Evolutionary conservation across 2,113 vertebrate species (phyloP), one percentile per base, ranked within the genome.

Genomic region (Gulo gulo): DNA sequence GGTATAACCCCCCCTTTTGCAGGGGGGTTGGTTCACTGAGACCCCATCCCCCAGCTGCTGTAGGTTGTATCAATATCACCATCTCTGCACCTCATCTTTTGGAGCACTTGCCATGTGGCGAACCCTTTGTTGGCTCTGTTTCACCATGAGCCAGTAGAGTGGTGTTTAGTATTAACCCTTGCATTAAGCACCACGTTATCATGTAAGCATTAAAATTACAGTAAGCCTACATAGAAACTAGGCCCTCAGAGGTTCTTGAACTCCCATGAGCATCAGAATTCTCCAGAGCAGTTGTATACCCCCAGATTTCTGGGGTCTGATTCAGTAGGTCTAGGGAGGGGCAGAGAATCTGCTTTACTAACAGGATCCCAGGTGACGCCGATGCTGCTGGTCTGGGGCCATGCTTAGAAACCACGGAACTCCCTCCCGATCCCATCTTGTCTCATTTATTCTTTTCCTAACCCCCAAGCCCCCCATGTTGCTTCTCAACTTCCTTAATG

Each of bases 281-380:
- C 21, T 24, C 11, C 1, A 3, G 24, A 42, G 4, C 31, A 18
- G 7, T 81, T 80, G 4, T 90, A 31, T 59, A 34, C 31, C 34
- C 4, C 20, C 4, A n/a, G 3, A 4, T 55, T 63, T 42, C 57
- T 29, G 18, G 71, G 67, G 34, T 73, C 34, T 15, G 55, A 85
- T 45, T 92, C n/a, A 55, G 24, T 21, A 52, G 45, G n/a, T 69
- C 59, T 42, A 13, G 83, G 45, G 21, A 8, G 18, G 74, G 34
- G 24, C 95, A 65, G 88, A 63, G 57, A 76, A 65, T 18, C 10
- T 91, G 65, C 61, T 59, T 18, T 82, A 89, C 71, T 74, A 81
- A 16, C 6, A 42, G 29, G n/a, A 79, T 82, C 42, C 59, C 31
- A 42, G 45, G 57, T 52, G 84, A 7, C 18, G 34, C 15, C 2